A percentile compares a stretch with the other conserved stretches of the same genome.
Conservation (phyloP, 2,888 invertebrate species). For the Icerya purchasi region DNA sequence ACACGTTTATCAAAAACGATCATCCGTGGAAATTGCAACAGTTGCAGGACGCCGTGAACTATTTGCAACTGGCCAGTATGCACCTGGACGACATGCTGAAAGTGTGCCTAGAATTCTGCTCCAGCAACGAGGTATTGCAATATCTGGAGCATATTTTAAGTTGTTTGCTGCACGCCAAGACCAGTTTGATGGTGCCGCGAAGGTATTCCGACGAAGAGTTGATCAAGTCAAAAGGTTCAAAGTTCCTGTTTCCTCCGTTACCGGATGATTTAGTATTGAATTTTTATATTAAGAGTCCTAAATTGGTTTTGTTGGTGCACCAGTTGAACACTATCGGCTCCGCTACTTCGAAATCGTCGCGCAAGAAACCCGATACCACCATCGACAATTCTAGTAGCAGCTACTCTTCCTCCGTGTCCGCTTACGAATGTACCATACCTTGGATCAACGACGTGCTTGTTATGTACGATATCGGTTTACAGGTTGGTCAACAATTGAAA, state of each 20-base stretch:
- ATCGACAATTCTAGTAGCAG: background rate
- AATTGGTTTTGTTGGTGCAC: background rate
- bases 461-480: background rate
- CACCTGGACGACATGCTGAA: background rate
- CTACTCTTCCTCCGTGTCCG: background rate
- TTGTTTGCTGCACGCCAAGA: background rate
- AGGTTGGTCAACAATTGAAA: background rate
- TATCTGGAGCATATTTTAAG: background rate
- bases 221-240: background rate
- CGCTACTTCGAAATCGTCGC: no score
- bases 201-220: background rate
- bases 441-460: background rate
- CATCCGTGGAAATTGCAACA: background rate
- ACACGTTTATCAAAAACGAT: background rate
- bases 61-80: background rate
- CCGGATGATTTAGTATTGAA: background rate
- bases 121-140: background rate
- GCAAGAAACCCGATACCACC: background rate
- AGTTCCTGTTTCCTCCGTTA: background rate
- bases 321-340: background rate
- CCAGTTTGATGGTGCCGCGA: background rate
- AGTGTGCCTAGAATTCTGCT: background rate
- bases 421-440: background rate
- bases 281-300: background rate
- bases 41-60: background rate